A percentile compares a stretch with the other conserved stretches of the same genome.
Conservation (phyloP, 2,888 invertebrate genomes). For the Cancer borealis region DNA sequence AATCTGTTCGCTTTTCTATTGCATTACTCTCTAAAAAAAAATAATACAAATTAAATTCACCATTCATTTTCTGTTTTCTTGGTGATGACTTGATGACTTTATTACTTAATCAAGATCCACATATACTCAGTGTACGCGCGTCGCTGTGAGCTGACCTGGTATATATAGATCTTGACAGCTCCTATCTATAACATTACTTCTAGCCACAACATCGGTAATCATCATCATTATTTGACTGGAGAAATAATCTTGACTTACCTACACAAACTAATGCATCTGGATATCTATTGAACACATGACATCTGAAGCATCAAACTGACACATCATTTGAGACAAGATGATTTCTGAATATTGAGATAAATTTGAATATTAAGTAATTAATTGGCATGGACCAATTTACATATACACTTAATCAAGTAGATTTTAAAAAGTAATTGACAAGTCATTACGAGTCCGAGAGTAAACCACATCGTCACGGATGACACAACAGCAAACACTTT, state of each 20-base stretch:
- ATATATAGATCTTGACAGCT: too few species aligned
- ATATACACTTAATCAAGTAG: background rate
- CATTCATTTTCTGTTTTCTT: too few species aligned
- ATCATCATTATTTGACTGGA: background rate
- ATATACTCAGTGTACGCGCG: too few species aligned
- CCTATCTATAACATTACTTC: background rate
- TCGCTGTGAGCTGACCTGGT: too few species aligned
- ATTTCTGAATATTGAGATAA: background rate
- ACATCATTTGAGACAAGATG: background rate
- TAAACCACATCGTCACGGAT: background rate
- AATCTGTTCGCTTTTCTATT: too few species aligned
- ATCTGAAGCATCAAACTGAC: background rate
- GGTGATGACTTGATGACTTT: too few species aligned
- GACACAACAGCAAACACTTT: background rate
- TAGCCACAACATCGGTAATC: background rate
- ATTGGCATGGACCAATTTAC: background rate
- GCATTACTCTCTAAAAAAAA: too few species aligned
- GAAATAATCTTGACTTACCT: background rate
- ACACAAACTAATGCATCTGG: background rate
- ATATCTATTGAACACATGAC: background rate
- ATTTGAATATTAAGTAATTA: background rate
- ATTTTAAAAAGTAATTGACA: too few species aligned
- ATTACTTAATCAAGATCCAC: too few species aligned
- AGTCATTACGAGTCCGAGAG: too few species aligned
- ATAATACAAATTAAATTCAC: too few species aligned